Conservation (phyloP, 2,888 invertebrate species). For the Mythimna ferrago region DNA sequence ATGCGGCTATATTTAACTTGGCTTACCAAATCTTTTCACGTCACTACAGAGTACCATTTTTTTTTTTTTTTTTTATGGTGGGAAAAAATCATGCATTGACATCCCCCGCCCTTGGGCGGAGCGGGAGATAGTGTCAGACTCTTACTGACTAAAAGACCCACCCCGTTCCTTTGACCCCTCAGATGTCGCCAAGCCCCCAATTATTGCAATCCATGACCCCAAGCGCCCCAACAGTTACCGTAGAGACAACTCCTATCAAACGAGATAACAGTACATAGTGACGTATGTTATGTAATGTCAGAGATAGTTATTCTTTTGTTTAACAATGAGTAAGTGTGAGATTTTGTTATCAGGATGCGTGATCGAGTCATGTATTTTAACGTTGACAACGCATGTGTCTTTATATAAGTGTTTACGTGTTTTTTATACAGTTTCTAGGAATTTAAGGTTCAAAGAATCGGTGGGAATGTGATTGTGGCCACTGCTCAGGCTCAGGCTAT, state of each 20-base stretch:
- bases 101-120: no score
- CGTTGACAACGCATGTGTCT: constrained; percentile 19
- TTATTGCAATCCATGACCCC: constrained; percentile 4
- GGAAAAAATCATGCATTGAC: no score
- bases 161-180: no score
- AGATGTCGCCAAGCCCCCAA: constrained; percentile 26
- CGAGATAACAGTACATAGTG: constrained; percentile 20
- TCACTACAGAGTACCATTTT: background rate
- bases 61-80: no score
- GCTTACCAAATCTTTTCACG: background rate
- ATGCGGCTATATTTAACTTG: no score
- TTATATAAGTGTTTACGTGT: constrained; percentile 5
- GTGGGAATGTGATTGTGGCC: no score
- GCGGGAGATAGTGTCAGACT: no score
- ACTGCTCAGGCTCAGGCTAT: background rate
- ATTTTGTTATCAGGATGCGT: constrained; percentile 50
- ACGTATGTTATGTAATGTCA: constrained; percentile 38
- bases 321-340: constrained; percentile 12
- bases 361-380: constrained; percentile 38
- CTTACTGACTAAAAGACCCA: no score
- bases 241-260: constrained; percentile 29
- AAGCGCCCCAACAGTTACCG: background rate
- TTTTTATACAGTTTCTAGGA: background rate
- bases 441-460: background rate
- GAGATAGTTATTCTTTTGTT: constrained; percentile 23